Conservation (phyloP, 2,888 invertebrate species). For the Drosophila neotestacea region DNA sequence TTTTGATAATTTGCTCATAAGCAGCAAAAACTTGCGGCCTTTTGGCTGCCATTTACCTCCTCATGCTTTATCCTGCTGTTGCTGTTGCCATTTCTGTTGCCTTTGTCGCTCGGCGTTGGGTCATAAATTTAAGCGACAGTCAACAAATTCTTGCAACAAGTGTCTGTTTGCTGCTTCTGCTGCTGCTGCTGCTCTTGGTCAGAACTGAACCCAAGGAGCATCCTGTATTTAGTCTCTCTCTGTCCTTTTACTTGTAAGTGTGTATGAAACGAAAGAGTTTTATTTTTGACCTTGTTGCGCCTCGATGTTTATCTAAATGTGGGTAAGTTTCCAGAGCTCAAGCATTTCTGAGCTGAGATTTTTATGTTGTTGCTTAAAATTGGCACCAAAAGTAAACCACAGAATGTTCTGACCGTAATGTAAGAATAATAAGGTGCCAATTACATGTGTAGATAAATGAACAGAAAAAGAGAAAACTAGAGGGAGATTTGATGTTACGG, state of each 20-base stretch:
- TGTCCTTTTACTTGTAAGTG: constrained; percentile 1
- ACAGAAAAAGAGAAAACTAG: too few relatives aligned
- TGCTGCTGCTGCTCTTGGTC: constrained; percentile 18
- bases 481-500: too few relatives aligned
- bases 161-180: constrained; percentile 59
- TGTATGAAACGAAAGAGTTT: constrained; percentile 46
- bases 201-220: constrained; percentile 25
- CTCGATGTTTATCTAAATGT: constrained; percentile 58
- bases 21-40: constrained; percentile 65
- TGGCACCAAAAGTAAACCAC: background rate
- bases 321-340: constrained; percentile 35
- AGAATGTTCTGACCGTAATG: background rate
- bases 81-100: constrained; percentile 27
- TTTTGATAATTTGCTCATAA: constrained; percentile 71
- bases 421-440: background rate
- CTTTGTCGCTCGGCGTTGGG: constrained; percentile 63
- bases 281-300: constrained; percentile 58
- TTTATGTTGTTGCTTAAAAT: background rate
- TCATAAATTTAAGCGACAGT: constrained; percentile 85
- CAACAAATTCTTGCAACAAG: constrained; percentile 85
- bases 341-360: constrained; percentile 11
- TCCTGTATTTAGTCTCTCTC: constrained; percentile 32
- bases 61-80: constrained; percentile 19
- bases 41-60: constrained; percentile 26
- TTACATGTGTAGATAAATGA: too few relatives aligned